A percentile compares a stretch with the other conserved stretches of the same genome.
Evolutionary conservation across 2,113 vertebrate species (phyloP).

Genomic region (Ptychochromis oligacanthus): DNA sequence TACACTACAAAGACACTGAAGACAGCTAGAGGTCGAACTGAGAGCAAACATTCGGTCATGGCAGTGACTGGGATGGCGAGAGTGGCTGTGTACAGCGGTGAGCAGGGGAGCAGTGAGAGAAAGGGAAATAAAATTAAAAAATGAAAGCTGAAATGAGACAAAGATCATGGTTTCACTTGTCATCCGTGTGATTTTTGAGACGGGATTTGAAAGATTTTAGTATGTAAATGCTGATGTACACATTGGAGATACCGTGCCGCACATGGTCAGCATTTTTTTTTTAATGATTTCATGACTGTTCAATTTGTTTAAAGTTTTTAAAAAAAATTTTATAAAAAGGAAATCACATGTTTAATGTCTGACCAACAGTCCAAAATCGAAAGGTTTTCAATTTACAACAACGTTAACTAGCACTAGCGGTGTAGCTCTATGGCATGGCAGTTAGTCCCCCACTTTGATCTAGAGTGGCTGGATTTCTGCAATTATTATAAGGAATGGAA

Average conservation of each 20-base stretch:
- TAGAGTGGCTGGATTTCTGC: not conserved
- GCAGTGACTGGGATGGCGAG: not conserved
- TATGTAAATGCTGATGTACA: not conserved
- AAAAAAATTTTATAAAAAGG: not conserved
- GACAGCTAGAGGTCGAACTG: slow-evolving; percentile 6
- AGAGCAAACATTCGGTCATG: slow-evolving; percentile 1
- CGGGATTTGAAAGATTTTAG: not conserved
- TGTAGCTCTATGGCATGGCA: not conserved
- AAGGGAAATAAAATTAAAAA: not conserved
- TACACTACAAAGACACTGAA: not conserved
- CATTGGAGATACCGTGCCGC: not conserved
- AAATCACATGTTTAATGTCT: not conserved
- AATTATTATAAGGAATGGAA: not conserved
- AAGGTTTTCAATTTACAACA: not conserved
- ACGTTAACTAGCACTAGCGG: not conserved
- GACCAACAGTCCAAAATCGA: not conserved
- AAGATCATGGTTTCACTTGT: slow-evolving; percentile 44
- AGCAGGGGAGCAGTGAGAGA: not conserved
- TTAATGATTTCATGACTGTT: accelerated
- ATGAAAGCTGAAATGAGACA: slow-evolving; percentile 26
- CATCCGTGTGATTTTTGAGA: not conserved
- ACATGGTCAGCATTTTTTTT: not conserved
- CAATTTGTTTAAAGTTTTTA: not conserved
- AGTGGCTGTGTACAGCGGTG: not conserved
- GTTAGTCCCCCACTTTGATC: not conserved